Base-by-base conservation (phyloP, 2,113 vertebrate species). In the Istiophorus platypterus region DNA sequence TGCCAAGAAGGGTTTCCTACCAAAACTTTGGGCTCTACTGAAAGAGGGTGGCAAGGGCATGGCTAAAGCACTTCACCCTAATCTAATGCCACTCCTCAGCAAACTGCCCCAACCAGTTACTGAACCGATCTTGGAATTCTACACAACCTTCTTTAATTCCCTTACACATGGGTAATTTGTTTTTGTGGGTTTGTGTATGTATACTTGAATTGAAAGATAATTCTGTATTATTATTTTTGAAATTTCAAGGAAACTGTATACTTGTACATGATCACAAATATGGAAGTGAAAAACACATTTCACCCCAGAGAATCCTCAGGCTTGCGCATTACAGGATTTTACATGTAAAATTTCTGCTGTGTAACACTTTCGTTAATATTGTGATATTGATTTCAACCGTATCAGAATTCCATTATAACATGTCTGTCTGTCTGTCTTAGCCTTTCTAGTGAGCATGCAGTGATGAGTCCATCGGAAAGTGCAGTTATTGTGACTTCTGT, bases 41-140 rank as follows among this genome's bases (percentile, higher is more conserved):
- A 96, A 92, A 81, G 98, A 97, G 59, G 98, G 98, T 2, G 97
- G 98, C 49, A 94, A 94, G 76, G 98, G 98, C 51, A 87, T 98
- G 79, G 98, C 98, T 39, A 94, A 97, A 5, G 59, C 96, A 3
- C 96, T 98, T 22, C 96, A 97, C 82, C 97, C 98, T 26, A 97
- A 97, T 87, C 93, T 99, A 41, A 94, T 99, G 88, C 98, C 97
- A 0, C 96, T 99, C 59, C 92, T 99, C 84, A 99, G 98, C 94
- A 97, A 94, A 82, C 89, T 99, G 34, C 98, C 97, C 31, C 86
- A 88, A 84, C 92, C 95, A 4, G 69, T 97, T 80, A 95, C 93
- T 8, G 94, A 96, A 42, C 96, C 97, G 0, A 93, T 93, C 65
- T 39, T 97, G 91, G 96, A 97, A 58, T 99, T 97, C 88, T 97